phyloP scores from a whole-genome alignment of 1,140 invertebrate species.

The Panulirus ornatus region DNA sequence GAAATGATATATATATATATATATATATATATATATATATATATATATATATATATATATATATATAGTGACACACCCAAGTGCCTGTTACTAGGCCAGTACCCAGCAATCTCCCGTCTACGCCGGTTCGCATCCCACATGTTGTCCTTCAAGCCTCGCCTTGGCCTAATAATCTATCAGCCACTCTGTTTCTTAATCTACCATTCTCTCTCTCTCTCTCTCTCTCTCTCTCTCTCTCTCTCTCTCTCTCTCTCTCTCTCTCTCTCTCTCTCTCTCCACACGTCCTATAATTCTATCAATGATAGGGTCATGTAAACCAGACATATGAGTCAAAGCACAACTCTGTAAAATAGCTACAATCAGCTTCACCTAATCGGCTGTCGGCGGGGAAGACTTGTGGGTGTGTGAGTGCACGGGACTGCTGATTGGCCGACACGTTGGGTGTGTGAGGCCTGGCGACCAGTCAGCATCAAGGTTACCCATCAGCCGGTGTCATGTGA shows the following conservation, averaged over 20 bases:
- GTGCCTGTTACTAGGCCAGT: no score
- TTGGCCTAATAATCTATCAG: no score
- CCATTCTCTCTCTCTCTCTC: background rate
- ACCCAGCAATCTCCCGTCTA: no score
- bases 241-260: slow-evolving; percentile 42
- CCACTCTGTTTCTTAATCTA: slow-evolving; percentile 1
- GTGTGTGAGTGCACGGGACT: background rate
- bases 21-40: slow-evolving; percentile 31
- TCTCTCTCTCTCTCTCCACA: slow-evolving; percentile 22
- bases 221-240: slow-evolving; percentile 43
- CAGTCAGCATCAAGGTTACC: background rate
- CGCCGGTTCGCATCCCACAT: no score
- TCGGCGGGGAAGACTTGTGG: no score
- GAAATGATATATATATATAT: slow-evolving; percentile 56
- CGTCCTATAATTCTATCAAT: no score
- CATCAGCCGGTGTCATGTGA: slow-evolving; percentile 1
- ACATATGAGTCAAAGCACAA: no score
- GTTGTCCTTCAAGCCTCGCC: no score
- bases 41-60: background rate
- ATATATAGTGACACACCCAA: no score
- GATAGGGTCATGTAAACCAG: no score
- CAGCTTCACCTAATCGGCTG: no score
- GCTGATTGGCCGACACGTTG: slow-evolving; percentile 7
- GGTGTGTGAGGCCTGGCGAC: slow-evolving; percentile 10
- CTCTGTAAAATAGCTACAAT: no score